Evolutionary conservation across 1,140 invertebrate genomes (phyloP).

Genomic region (Ephestia elutella): DNA sequence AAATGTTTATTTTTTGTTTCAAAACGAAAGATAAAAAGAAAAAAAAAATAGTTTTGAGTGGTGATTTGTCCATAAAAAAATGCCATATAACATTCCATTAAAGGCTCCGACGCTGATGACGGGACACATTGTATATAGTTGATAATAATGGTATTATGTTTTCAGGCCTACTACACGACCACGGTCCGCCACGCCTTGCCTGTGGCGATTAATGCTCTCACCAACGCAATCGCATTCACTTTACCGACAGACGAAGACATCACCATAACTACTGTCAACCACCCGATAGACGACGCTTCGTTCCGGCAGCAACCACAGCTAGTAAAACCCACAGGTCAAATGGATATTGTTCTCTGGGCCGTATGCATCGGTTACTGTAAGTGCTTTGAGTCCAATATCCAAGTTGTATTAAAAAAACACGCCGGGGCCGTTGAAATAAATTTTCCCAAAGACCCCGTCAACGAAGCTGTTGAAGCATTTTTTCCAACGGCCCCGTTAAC

Average conservation of each 20-base stretch:
- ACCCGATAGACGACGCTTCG: slow-evolving; percentile 64
- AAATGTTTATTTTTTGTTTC: no score
- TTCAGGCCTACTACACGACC: slow-evolving; percentile 68
- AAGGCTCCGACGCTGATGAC: no score
- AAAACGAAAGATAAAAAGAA: no score
- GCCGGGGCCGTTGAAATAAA: no score
- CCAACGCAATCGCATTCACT: slow-evolving; percentile 74
- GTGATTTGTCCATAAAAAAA: no score
- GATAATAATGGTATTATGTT: neutral
- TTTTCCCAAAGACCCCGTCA: no score
- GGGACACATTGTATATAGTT: no score
- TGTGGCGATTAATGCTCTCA: slow-evolving; percentile 75
- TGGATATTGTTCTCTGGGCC: slow-evolving; percentile 19
- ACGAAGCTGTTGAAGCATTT: no score
- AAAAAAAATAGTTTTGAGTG: no score
- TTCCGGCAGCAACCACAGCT: neutral
- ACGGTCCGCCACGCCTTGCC: slow-evolving; percentile 77
- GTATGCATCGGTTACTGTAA: slow-evolving; percentile 30
- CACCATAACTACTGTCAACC: slow-evolving; percentile 76
- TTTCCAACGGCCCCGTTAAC: no score
- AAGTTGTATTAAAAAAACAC: no score
- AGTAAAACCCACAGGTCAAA: slow-evolving; percentile 14
- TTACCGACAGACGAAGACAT: slow-evolving; percentile 57
- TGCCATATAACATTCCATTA: no score
- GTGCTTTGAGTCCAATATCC: slow-evolving; percentile 16